These are phyloP conservation scores for Rhincodon typus DNA, from an alignment of 2,797 vertebrate species.

Conservation along the genomic window DNA sequence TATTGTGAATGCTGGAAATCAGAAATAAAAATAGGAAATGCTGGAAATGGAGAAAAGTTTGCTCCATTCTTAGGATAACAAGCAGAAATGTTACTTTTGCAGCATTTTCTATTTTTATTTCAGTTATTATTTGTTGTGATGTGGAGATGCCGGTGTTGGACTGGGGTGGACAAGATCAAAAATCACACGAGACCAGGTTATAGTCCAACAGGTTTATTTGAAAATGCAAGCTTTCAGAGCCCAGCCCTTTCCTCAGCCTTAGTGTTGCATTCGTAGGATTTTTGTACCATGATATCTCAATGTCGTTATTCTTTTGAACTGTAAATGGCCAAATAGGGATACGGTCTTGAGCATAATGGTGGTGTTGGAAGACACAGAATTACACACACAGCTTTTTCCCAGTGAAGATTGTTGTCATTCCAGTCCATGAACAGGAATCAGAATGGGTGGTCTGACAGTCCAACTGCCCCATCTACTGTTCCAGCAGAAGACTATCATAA, in stretches of 20 bases:
- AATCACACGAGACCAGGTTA: no score
- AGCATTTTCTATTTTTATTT: neutral
- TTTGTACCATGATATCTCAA: neutral
- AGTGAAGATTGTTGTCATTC: neutral
- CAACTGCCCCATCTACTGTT: conserved; percentile 31
- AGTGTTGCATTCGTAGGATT: neutral
- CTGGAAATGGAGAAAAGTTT: neutral
- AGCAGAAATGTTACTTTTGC: no score
- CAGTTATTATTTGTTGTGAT: no score
- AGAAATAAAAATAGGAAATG: neutral
- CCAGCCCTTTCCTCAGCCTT: no score
- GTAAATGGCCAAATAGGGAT: neutral
- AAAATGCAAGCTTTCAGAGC: no score
- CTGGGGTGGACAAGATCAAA: no score
- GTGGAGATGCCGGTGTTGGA: no score
- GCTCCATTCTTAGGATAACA: no score
- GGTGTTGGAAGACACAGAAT: neutral
- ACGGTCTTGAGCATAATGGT: neutral
- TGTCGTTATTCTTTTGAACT: neutral
- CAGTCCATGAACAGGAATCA: no score
- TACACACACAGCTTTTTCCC: neutral
- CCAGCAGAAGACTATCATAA: neutral
- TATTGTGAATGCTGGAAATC: no score
- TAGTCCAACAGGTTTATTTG: no score
- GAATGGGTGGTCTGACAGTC: neutral